phyloP scores from a whole-genome alignment of 2,113 vertebrate species.

The Callipepla squamata region DNA sequence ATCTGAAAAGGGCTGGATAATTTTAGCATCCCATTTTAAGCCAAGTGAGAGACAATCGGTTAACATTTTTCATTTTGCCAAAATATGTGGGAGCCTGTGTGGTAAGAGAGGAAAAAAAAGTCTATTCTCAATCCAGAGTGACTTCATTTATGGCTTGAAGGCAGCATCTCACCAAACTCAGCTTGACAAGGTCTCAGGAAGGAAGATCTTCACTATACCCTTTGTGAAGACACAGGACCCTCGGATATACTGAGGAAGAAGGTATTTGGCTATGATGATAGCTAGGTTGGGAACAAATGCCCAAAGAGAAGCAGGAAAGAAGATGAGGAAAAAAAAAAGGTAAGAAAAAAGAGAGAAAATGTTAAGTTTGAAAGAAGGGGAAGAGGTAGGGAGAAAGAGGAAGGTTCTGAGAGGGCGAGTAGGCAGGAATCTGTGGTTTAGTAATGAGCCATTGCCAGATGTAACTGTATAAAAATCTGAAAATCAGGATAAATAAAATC shows the following conservation, averaged over 20 bases:
- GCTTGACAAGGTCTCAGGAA: not conserved
- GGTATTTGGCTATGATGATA: not conserved
- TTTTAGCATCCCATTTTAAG: not conserved
- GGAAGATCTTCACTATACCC: not conserved
- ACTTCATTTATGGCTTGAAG: not conserved
- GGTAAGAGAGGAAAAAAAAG: not conserved
- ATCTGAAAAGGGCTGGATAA: not conserved
- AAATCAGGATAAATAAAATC: not conserved
- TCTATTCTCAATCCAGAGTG: not conserved
- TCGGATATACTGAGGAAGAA: not conserved
- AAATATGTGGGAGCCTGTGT: not conserved
- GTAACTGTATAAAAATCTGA: not conserved
- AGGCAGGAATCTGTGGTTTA: not conserved
- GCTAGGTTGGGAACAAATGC: not conserved
- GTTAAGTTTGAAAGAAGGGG: not conserved
- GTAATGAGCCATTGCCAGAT: not conserved
- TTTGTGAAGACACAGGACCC: not conserved
- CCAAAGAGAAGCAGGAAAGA: not conserved
- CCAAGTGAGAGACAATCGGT: not conserved
- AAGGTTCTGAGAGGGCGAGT: fast-evolving
- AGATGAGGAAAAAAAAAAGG: not conserved
- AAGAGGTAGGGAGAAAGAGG: not conserved
- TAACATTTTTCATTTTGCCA: not conserved
- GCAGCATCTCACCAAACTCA: not conserved
- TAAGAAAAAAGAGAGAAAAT: not conserved